A percentile compares a stretch with the other conserved stretches of the same genome.
These are phyloP conservation scores for Limnephilus rhombicus DNA, from an alignment of 2,888 invertebrate genomes.

Conservation along the genomic window DNA sequence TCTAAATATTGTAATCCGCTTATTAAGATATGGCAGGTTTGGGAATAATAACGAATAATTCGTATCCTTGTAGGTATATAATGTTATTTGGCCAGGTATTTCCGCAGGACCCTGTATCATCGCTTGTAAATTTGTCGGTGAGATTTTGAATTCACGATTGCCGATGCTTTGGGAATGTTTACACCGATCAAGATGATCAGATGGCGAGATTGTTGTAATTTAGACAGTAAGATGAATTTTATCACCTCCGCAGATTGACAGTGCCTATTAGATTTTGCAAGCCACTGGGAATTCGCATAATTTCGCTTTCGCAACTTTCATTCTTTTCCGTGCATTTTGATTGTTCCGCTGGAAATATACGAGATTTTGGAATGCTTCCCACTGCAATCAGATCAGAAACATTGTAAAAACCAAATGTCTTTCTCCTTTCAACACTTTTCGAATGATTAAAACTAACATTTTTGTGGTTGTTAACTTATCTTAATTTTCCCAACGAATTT, in stretches of 20 bases:
- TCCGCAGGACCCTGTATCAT: not conserved
- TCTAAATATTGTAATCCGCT: too few species aligned
- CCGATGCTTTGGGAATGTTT: not conserved
- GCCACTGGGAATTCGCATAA: slow-evolving; percentile 16
- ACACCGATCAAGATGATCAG: not conserved
- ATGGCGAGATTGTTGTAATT: slow-evolving; percentile 3
- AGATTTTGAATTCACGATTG: not conserved
- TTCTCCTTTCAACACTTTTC: not conserved
- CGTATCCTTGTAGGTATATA: not conserved
- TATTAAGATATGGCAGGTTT: too few species aligned
- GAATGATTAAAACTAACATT: not conserved
- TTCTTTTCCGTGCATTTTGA: not conserved
- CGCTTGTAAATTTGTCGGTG: not conserved
- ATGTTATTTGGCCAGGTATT: not conserved
- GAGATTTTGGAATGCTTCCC: not conserved
- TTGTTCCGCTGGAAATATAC: not conserved
- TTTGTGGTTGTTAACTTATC: not conserved
- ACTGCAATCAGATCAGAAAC: not conserved
- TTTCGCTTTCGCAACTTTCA: not conserved
- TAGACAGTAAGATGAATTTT: slow-evolving; percentile 20
- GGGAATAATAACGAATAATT: too few species aligned
- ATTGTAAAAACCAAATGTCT: not conserved
- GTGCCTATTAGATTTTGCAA: not conserved
- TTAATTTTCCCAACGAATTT: not conserved
- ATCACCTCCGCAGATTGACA: not conserved